Evolutionary conservation across 2,797 vertebrate species (phyloP).

Genomic region (Acipenser transmontanus): DNA sequence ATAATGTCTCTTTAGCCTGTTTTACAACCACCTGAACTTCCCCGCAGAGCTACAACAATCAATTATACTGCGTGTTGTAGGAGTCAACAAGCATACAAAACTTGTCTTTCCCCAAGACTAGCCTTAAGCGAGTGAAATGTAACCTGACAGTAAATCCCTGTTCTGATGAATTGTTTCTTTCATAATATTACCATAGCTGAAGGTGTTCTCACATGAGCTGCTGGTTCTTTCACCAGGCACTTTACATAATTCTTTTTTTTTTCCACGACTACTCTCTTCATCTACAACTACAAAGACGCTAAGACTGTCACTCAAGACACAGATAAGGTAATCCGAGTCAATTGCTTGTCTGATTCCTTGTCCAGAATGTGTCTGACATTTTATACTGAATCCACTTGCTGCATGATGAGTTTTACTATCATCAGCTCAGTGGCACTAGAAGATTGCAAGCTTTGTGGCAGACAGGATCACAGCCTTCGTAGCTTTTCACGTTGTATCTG

Average conservation of each 20-base stretch:
- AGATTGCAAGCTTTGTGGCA: slow-evolving; percentile 52
- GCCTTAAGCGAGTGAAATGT: slow-evolving; percentile 34
- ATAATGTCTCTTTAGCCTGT: no score
- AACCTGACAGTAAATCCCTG: slow-evolving; percentile 49
- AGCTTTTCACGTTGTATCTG: slow-evolving; percentile 46
- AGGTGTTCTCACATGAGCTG: slow-evolving; percentile 39
- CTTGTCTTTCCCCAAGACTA: slow-evolving; percentile 26
- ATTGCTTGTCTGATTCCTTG: slow-evolving; percentile 48
- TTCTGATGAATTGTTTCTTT: slow-evolving; percentile 61
- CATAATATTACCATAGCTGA: slow-evolving; percentile 39
- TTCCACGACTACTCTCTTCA: slow-evolving; percentile 49
- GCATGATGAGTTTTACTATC: slow-evolving; percentile 53
- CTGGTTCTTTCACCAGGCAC: slow-evolving; percentile 44
- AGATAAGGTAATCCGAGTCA: slow-evolving; percentile 63
- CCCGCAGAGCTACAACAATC: not conserved
- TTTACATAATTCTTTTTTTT: slow-evolving; percentile 48
- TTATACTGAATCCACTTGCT: slow-evolving; percentile 50
- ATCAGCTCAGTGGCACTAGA: slow-evolving; percentile 42
- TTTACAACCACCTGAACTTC: no score
- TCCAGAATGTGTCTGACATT: slow-evolving; percentile 61
- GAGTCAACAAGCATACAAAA: no score
- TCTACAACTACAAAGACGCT: slow-evolving; percentile 57
- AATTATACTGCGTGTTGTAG: not conserved
- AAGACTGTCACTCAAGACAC: slow-evolving; percentile 54
- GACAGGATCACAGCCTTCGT: slow-evolving; percentile 39